Base-by-base conservation (phyloP, 2,888 invertebrate genomes). In the Stratiomys singularior region DNA sequence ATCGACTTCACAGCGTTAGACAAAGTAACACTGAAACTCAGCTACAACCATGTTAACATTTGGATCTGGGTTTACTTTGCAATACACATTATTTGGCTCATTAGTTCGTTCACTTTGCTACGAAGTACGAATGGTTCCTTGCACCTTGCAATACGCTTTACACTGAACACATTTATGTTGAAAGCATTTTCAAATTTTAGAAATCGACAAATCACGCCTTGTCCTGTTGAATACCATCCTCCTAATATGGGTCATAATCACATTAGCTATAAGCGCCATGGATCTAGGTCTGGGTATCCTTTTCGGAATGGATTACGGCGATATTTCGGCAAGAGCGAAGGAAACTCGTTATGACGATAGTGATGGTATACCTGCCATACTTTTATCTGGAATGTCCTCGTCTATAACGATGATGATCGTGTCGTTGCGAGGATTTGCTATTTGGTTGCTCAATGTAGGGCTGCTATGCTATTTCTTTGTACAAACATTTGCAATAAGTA, bases 361-460 rank as follows among this genome's bases (percentile, higher is more conserved):
- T 1, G 67, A 81, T 0, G 83, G 85, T 77, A 30, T 44, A 0
- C 85, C 82, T 1, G 0, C 0, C 0, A 13, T 84, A 46, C 56
- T 87, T 1, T 7, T 85, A 1, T 82, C 85, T 3, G 87, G 83
- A 0, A 82, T 83, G 79, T 82, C 84, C 2, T 83, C 84, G 0
- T 83, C 86, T 15, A 84, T 86, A 1, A 79, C 85, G 4, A 84
- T 88, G 83, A 83, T 87, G 85, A 82, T 86, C 13, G 82, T 88
- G 23, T 84, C 87, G 1, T 83, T 88, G 11, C 86, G 88, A 79
- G 89, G 89, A 13, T 88, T 86, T 80, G 77, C 87, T n/a, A 58
- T 89, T 47, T 88, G 87, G 88, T 37, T 87, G 9, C 81, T 88
- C 1, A 89, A 89, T 81, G 76, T 86, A 9, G 79, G 82, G 1